Evolutionary conservation across 2,113 vertebrate species (phyloP).

Genomic region (Bujurquina vittata): DNA sequence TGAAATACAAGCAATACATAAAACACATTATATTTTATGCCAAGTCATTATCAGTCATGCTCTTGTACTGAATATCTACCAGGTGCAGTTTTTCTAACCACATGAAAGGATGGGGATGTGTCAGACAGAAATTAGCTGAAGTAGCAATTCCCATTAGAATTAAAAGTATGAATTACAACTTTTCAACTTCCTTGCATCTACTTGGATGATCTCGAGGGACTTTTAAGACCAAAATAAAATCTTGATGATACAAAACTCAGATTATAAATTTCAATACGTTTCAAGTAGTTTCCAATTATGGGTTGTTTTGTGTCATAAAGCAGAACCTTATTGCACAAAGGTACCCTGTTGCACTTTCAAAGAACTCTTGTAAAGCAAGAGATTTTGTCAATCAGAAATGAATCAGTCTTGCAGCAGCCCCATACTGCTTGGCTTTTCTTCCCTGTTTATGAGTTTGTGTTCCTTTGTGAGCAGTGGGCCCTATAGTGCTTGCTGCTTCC

Average conservation of each 20-base stretch:
- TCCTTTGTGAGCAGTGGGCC: slow-evolving; percentile 72
- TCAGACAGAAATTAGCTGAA: not conserved
- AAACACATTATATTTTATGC: not conserved
- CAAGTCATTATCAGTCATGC: not conserved
- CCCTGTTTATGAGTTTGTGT: slow-evolving; percentile 59
- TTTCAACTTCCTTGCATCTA: not conserved
- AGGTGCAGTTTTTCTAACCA: not conserved
- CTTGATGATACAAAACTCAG: not conserved
- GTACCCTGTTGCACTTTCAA: slow-evolving; percentile 12
- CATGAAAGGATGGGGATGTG: not conserved
- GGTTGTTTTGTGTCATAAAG: not conserved
- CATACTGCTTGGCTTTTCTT: slow-evolving; percentile 34
- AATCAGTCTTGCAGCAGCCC: slow-evolving; percentile 40
- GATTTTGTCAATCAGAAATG: slow-evolving; percentile 41
- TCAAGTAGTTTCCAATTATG: not conserved
- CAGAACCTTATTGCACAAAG: not conserved
- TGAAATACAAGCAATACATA: not conserved
- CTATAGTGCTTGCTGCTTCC: slow-evolving; percentile 70
- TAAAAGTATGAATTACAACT: not conserved
- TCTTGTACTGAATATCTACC: not conserved
- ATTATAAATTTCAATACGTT: not conserved
- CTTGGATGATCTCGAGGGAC: not conserved
- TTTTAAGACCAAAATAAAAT: not conserved
- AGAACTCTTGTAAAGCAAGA: slow-evolving; percentile 10
- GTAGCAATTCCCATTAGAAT: not conserved